phyloP scores from a whole-genome alignment of 2,888 invertebrate genomes.

The Latrodectus hesperus region DNA sequence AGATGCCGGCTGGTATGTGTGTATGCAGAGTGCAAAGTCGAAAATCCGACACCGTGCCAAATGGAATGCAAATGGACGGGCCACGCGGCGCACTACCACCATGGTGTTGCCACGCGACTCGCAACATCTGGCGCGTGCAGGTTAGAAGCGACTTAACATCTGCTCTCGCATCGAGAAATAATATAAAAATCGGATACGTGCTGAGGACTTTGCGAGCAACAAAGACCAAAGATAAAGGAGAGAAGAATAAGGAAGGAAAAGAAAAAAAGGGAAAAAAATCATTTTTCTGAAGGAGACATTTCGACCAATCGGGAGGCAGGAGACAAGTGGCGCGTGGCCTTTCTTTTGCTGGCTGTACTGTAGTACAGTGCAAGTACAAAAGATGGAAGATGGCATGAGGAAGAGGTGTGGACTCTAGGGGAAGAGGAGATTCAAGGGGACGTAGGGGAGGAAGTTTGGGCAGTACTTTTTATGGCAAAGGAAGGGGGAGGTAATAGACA shows the following conservation, averaged over 20 bases:
- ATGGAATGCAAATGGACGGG: constrained; percentile 57
- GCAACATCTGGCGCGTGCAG: constrained; percentile 65
- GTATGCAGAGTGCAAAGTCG: neutral
- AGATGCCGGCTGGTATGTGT: neutral
- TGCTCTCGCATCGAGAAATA: constrained; percentile 17
- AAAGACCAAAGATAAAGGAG: constrained; percentile 58
- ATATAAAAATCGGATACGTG: constrained; percentile 51
- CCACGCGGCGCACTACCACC: constrained; percentile 15
- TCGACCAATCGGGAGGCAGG: constrained; percentile 55
- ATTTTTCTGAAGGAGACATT: constrained; percentile 13
- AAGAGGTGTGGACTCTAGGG: constrained; percentile 35
- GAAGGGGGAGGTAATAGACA: neutral
- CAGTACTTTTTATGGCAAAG: constrained; percentile 8
- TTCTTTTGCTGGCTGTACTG: constrained; percentile 16
- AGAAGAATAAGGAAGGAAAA: constrained; percentile 19
- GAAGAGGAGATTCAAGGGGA: neutral
- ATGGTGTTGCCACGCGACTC: constrained; percentile 52
- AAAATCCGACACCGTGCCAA: constrained; percentile 45
- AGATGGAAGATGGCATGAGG: constrained; percentile 56
- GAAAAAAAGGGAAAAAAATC: constrained; percentile 3
- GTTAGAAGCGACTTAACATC: constrained; percentile 41
- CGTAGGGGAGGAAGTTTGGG: neutral
- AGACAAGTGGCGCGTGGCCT: constrained; percentile 64
- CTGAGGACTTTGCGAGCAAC: constrained; percentile 32
- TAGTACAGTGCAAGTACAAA: constrained; percentile 49